Evolutionary conservation across 2,797 vertebrate genomes (phyloP), one percentile per base, ranked within the genome.

Genomic region (Geotrypetes seraphini): DNA sequence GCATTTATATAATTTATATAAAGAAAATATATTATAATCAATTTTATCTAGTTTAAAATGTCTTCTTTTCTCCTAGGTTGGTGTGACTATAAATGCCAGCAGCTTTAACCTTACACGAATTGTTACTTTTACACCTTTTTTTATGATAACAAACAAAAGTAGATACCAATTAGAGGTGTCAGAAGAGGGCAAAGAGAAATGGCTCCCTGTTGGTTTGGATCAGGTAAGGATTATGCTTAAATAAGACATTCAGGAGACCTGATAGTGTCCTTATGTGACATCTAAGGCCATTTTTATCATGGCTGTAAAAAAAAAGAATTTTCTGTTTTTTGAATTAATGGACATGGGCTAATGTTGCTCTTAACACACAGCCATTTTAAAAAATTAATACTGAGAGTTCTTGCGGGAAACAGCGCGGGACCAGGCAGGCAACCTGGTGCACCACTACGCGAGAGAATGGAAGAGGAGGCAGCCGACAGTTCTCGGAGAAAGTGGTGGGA

Each of bases 31-130:
- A n/a, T n/a, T n/a, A 25, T n/a, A n/a, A n/a, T 9, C 12, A 7
- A 12, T 25, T 14, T 6, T 19, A 25, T 13, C 17, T 16, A 6
- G 25, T 25, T n/a, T 21, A 18, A 9, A 31, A 18, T 39, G 7
- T 22, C 7, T 21, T 53, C n/a, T 27, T 31, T 7, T 56, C 51
- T 37, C 12, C 12, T 43, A 86, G 96, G 88, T 99, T 4, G 96
- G 96, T 26, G 80, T 99, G 60, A 97, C 91, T 63, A 99, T 99
- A 22, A 79, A 95, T 26, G 68, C 84, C 4, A 93, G 84, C 79
- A 97, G 91, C 63, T 99, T 97, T 75, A 96, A 92, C 50, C 78
- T 97, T 63, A 97, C 96, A 5, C 92, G 93, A 53, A 87, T 99
- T 39, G 96, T 98, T 48, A 91, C 85, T 34, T 97, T 99, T 46